phyloP scores from a whole-genome alignment of 30 jellyfish, hydroid and myxozoan genomes.

The Cassiopea xamachana region DNA sequence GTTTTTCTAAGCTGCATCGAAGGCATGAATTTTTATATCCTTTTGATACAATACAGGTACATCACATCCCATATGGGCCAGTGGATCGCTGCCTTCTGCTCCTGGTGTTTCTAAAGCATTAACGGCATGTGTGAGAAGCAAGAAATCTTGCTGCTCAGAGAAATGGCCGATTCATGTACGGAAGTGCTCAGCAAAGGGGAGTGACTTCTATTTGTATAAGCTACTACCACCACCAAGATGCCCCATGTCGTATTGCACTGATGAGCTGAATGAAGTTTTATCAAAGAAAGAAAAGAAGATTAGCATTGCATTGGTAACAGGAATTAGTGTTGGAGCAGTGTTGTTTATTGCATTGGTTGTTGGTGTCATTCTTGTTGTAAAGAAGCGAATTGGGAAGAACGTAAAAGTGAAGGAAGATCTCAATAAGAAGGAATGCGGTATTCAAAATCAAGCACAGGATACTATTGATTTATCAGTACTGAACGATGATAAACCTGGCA shows the following conservation, averaged over 20 bases:
- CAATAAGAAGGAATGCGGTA: no score
- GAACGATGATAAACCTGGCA: no score
- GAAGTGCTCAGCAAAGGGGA: not conserved
- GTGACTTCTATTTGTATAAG: not conserved
- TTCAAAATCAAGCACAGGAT: no score
- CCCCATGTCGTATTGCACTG: constrained; percentile 44
- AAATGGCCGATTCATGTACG: constrained; percentile 14
- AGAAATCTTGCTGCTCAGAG: constrained; percentile 2
- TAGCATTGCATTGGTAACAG: no score
- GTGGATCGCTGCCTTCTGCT: not conserved
- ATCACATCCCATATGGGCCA: not conserved
- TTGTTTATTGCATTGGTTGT: no score
- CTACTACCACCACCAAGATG: constrained; percentile 9
- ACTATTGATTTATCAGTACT: no score
- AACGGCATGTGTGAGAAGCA: constrained; percentile 30
- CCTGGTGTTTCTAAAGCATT: not conserved
- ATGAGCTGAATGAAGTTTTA: no score
- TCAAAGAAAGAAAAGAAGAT: no score
- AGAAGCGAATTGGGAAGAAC: no score
- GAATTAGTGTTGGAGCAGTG: no score
- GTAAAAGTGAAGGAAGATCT: no score
- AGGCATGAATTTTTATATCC: not conserved
- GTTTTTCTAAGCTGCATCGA: not conserved
- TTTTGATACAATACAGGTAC: not conserved
- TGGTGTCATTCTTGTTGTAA: no score